Base-by-base conservation (phyloP, 2,797 vertebrate species). In the Anisognathus igniventris region DNA sequence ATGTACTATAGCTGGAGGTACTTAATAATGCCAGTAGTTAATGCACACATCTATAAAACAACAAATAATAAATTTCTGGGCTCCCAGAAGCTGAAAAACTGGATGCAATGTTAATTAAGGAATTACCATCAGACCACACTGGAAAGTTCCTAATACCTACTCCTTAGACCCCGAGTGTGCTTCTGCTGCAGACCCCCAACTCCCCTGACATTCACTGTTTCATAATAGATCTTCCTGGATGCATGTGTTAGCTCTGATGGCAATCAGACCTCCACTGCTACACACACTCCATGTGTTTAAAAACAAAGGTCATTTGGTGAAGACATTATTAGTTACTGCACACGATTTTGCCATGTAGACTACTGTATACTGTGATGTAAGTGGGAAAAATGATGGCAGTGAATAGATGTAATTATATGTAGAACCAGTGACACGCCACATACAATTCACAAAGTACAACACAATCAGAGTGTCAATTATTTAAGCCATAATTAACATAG, bases 401-500 rank as follows among this genome's bases (percentile, higher is more conserved):
- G 88, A 94, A 66, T 73, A 94, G 95, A 96, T 91, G 96, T 97
- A 97, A 97, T 98, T 98, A 96, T 68, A 87, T 83, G 93, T 97
- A 73, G 82, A 95, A 95, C 91, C 92, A 88, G 86, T 94, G 91
- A 92, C 92, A 96, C 7, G 72, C 91, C 92, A 95, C 67, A 95
- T 95, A 96, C 96, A 95, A 97, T 97, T 97, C 96, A 6, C 91
- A 95, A 97, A 93, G 92, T 96, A 96, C 96, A 95, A 97, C 48
- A 92, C 96, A 97, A 97, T 97, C 96, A 95, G 97, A 93, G 95
- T 94, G 97, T 98, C 98, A 98, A 98, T 98, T 98, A 98, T 98
- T 98, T 98, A 98, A 97, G 96, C 96, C 97, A 96, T 98, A 98
- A 98, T 98, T 98, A 98, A 98, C 98, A 98, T 98, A 98, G 98